Evolutionary conservation across 2,888 invertebrate species (phyloP), one percentile per base, ranked within the genome.

Genomic region (Vanessa cardui): DNA sequence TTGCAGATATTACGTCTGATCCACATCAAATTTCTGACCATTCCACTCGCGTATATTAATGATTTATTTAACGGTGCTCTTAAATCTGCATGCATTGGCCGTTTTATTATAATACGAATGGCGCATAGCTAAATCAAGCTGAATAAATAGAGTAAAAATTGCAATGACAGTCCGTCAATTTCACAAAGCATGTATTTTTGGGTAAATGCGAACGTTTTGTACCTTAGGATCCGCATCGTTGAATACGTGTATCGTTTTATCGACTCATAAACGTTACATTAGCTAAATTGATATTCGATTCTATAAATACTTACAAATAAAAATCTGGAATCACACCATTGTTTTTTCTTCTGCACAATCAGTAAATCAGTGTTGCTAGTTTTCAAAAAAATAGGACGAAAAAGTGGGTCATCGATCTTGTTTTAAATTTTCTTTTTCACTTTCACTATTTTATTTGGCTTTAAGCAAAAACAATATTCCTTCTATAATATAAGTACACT

Each of bases 251-350:
- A 83, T 77, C 72, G 78, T 84, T 83, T 83, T 78, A 83, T 83
- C 77, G 80, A 81, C 82, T 81, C 80, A 77, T 77, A 80, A 83
- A 81, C 79, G 80, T 83, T 86, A 84, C 81, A 83, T 88, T 81
- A 81, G 80, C 81, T 82, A 83, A 85, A 89, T 86, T 87, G 85
- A 83, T 87, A 88, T 84, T 83, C 81, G 83, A 89, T 89, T 92
- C 92, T 91, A 91, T 89, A 89, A 92, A 92, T 92, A 93, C 93
- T 93, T 92, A 92, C 92, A 92, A 92, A 92, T 92, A 91, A 92
- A 92, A 93, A 89, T 92, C 92, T 91, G 90, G 90, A 92, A 90
- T 92, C 90, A 92, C 93, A 92, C 93, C 92, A 92, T 92, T 93
- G 92, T 93, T 92, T 92, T 92, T 92, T 90, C 90, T 88, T 88